Conservation (phyloP, 2,113 vertebrate genomes). For the Lagopus muta region DNA sequence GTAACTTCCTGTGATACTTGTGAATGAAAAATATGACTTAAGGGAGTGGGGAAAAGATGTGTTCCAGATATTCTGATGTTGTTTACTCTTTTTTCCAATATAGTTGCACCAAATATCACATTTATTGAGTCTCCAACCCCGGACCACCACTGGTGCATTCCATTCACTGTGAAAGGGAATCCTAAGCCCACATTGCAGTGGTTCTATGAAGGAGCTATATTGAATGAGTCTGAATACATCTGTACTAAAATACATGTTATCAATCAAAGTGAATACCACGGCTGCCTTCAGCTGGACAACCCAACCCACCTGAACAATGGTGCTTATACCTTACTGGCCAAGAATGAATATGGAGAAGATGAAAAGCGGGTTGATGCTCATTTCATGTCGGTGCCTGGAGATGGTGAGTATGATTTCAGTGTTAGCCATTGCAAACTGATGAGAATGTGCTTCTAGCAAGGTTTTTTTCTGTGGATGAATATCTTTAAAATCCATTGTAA, state of each 20-base stretch:
- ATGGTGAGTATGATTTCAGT: slow-evolving; percentile 80
- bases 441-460: not conserved
- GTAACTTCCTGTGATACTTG: not conserved
- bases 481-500: not conserved
- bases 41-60: not conserved
- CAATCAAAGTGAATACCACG: slow-evolving; percentile 93
- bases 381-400: slow-evolving; percentile 91
- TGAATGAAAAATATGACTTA: slow-evolving; percentile 2
- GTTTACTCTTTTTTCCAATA: slow-evolving; percentile 72
- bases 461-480: not conserved
- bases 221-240: slow-evolving; percentile 90
- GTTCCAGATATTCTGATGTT: slow-evolving; percentile 57
- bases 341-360: slow-evolving; percentile 86
- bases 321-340: slow-evolving; percentile 87
- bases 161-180: slow-evolving; percentile 95
- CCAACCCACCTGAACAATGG: slow-evolving; percentile 97
- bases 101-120: slow-evolving; percentile 93
- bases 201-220: slow-evolving; percentile 81
- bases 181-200: slow-evolving; percentile 87
- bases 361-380: slow-evolving; percentile 86
- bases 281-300: slow-evolving; percentile 95
- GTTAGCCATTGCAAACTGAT: not conserved
- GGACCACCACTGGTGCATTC: slow-evolving; percentile 99
- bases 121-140: slow-evolving; percentile 90
- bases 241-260: slow-evolving; percentile 90